Evolutionary conservation across 2,797 vertebrate species (phyloP).

Genomic region (Chaunax sp.): DNA sequence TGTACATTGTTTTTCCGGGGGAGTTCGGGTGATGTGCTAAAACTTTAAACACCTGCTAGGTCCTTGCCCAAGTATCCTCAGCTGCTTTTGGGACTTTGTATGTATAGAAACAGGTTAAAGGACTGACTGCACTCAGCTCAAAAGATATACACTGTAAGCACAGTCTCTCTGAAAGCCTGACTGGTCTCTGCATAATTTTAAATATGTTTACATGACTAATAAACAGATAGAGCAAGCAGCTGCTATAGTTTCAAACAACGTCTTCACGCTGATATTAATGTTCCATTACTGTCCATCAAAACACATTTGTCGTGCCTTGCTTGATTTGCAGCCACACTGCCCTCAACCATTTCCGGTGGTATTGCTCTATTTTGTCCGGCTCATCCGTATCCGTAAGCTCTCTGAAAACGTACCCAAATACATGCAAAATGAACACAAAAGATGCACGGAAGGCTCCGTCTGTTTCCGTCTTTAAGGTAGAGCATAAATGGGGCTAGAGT

Average conservation of each 20-base stretch:
- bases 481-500: no score
- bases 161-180: slow-evolving; percentile 3
- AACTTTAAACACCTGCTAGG: slow-evolving; percentile 72
- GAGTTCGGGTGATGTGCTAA: slow-evolving; percentile 54
- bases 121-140: background rate
- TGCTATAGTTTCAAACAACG: slow-evolving; percentile 32
- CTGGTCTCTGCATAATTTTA: slow-evolving; percentile 16
- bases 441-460: no score
- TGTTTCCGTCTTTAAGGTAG: no score
- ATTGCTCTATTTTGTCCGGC: no score
- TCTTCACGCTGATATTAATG: slow-evolving; percentile 43
- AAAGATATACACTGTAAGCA: slow-evolving; percentile 8
- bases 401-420: no score
- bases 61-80: slow-evolving; percentile 43
- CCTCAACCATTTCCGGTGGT: no score
- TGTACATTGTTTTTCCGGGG: slow-evolving; percentile 64
- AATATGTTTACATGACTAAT: slow-evolving; percentile 39
- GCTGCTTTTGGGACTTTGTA: slow-evolving; percentile 25
- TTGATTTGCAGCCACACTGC: no score
- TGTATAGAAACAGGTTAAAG: slow-evolving; percentile 11
- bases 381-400: no score
- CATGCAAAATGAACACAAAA: no score
- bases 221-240: slow-evolving; percentile 30
- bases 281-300: no score
- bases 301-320: no score